These are phyloP conservation scores for Ophion slaviceki DNA, from an alignment of 2,888 invertebrate genomes.

Conservation along the genomic window DNA sequence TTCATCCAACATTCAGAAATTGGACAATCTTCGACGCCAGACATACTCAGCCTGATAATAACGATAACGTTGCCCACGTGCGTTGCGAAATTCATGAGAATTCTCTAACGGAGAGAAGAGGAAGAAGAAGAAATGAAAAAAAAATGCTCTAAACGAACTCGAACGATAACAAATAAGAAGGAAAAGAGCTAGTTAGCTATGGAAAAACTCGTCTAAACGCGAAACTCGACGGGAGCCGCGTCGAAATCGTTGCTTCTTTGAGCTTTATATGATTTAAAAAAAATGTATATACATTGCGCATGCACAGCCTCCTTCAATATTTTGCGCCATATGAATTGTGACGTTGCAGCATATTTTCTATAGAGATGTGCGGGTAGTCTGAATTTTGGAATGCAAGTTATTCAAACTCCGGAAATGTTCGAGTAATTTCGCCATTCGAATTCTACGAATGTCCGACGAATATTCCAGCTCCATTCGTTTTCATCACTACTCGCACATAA, in stretches of 20 bases:
- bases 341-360: conserved; percentile 13
- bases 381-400: conserved; percentile 33
- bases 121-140: conserved; percentile 16
- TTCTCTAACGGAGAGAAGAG: conserved; percentile 24
- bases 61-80: conserved; percentile 37
- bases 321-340: conserved; percentile 22
- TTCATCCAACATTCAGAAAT: conserved; percentile 36
- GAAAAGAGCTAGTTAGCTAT: conserved; percentile 58
- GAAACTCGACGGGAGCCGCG: conserved; percentile 41
- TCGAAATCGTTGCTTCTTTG: conserved; percentile 28
- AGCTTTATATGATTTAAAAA: background rate
- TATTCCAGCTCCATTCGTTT: background rate
- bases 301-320: conserved; percentile 63
- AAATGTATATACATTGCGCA: conserved; percentile 65
- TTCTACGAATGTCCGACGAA: background rate
- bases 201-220: conserved; percentile 58
- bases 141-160: conserved; percentile 43
- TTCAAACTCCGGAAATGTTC: background rate
- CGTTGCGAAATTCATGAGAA: conserved; percentile 27
- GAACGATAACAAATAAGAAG: conserved; percentile 25
- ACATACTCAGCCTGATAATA: conserved; percentile 15
- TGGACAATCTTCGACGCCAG: conserved; percentile 13
- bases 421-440: background rate
- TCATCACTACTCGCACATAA: background rate
- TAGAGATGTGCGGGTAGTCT: conserved; percentile 23